These are phyloP conservation scores for Leptopilina clavipes DNA, from an alignment of 1,140 invertebrate species.

Conservation along the genomic window DNA sequence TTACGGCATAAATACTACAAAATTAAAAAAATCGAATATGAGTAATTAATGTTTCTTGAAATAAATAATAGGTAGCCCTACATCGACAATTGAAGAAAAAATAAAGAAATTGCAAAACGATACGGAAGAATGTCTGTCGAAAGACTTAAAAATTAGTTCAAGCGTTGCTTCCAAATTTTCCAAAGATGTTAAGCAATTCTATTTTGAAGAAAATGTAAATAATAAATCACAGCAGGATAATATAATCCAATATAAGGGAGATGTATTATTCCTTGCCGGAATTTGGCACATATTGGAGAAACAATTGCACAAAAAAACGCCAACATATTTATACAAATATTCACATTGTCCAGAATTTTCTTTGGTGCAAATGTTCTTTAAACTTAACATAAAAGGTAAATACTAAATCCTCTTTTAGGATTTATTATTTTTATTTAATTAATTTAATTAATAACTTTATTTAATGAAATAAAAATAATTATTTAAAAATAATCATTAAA, in stretches of 20 bases:
- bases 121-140: constrained; percentile 35
- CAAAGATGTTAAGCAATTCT: constrained; percentile 64
- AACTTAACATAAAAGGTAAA: constrained; percentile 49
- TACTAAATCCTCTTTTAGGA: no score
- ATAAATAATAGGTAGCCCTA: background rate
- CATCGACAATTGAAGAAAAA: background rate
- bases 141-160: constrained; percentile 39
- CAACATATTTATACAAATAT: constrained; percentile 73
- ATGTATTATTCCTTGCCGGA: constrained; percentile 67
- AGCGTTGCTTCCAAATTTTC: constrained; percentile 16
- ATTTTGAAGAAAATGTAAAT: constrained; percentile 67
- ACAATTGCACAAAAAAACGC: constrained; percentile 59
- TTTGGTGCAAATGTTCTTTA: constrained; percentile 34
- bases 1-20: no score
- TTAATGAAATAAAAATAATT: no score
- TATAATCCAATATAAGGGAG: constrained; percentile 68
- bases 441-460: no score
- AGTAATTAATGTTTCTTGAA: background rate
- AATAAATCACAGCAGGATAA: constrained; percentile 52
- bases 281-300: constrained; percentile 65
- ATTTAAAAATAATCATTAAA: no score
- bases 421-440: no score
- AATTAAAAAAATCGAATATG: background rate
- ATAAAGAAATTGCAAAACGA: constrained; percentile 36
- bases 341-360: constrained; percentile 53